Conservation (phyloP, 2,888 invertebrate species). For the Listrodromus nycthemerus region DNA sequence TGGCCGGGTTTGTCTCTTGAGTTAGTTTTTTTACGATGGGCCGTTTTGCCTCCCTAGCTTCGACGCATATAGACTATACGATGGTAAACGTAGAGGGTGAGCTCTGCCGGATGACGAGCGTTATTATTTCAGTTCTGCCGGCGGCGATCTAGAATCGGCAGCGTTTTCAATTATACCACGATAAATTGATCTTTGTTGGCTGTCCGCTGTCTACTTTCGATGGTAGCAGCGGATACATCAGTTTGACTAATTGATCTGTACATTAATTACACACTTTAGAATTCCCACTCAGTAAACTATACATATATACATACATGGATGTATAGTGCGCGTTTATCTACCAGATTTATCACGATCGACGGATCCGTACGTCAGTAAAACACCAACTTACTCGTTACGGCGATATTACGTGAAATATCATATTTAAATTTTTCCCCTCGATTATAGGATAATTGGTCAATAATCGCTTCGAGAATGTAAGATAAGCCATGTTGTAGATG, state of each 20-base stretch:
- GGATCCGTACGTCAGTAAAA: not conserved
- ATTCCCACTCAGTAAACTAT: not conserved
- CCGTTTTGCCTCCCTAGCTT: not conserved
- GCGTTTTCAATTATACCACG: slow-evolving; percentile 43
- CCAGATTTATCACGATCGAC: slow-evolving; percentile 20
- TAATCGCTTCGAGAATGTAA: slow-evolving; percentile 12
- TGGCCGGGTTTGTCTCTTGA: not conserved
- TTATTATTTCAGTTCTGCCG: slow-evolving; percentile 45
- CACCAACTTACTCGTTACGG: not conserved
- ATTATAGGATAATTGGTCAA: slow-evolving; percentile 20
- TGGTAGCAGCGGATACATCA: not conserved
- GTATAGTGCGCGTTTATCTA: not conserved
- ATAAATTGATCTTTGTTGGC: slow-evolving; percentile 47
- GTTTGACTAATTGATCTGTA: slow-evolving; percentile 41
- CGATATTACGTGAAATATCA: not conserved
- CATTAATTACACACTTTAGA: slow-evolving; percentile 42
- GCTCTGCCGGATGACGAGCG: slow-evolving; percentile 39
- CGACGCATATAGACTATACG: not conserved
- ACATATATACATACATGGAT: not conserved
- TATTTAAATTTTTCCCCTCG: not conserved
- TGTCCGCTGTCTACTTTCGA: slow-evolving; percentile 34
- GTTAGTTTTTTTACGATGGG: not conserved
- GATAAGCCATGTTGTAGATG: slow-evolving; percentile 9
- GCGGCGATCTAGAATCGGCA: slow-evolving; percentile 28
- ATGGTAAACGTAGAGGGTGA: slow-evolving; percentile 1